Conservation (phyloP, 2,888 invertebrate genomes). For the Spilarctia lutea region DNA sequence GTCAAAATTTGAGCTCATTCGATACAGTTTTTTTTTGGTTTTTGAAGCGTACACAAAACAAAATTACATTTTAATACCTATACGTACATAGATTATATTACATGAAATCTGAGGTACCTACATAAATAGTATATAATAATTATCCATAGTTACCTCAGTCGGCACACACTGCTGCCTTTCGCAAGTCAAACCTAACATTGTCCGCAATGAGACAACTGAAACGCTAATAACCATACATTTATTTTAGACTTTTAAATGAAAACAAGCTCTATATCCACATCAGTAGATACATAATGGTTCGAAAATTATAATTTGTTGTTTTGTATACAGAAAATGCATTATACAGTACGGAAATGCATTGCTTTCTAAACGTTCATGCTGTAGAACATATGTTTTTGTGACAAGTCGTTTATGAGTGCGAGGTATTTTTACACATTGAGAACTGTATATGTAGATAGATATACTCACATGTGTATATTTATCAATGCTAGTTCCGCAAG, state of each 20-base stretch:
- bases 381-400: slow-evolving; percentile 55
- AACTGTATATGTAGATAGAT: slow-evolving; percentile 12
- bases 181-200: slow-evolving; percentile 57
- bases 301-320: slow-evolving; percentile 40
- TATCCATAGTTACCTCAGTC: slow-evolving; percentile 33
- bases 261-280: slow-evolving; percentile 32
- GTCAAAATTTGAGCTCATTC: no score
- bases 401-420: slow-evolving; percentile 38
- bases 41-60: no score
- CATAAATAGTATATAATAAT: slow-evolving; percentile 16
- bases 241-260: slow-evolving; percentile 36
- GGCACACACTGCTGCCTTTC: slow-evolving; percentile 40
- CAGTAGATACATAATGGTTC: slow-evolving; percentile 36
- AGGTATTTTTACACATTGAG: slow-evolving; percentile 7
- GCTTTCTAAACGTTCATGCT: slow-evolving; percentile 66
- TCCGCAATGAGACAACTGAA: slow-evolving; percentile 50
- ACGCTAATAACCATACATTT: slow-evolving; percentile 50
- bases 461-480: neutral
- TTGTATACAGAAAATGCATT: slow-evolving; percentile 59
- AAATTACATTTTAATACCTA: no score
- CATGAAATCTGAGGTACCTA: neutral
- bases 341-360: slow-evolving; percentile 63
- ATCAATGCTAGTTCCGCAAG: neutral
- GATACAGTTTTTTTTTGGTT: no score
- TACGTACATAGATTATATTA: neutral